Evolutionary conservation across 2,113 vertebrate genomes (phyloP), one percentile per base, ranked within the genome.

Genomic region (Albula glossodonta): DNA sequence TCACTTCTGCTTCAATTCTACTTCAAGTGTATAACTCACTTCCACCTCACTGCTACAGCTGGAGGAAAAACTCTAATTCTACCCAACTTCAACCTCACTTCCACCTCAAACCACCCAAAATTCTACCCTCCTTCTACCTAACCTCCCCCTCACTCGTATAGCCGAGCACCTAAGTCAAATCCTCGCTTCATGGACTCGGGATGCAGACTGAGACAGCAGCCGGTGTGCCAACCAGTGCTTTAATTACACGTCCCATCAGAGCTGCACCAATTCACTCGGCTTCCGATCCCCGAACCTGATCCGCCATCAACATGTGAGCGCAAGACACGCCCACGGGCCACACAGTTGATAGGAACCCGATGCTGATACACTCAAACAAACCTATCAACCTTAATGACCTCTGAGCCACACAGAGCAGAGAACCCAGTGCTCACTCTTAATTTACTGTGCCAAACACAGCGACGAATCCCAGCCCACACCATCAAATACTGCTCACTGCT

Each of bases 161-260:
- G 31, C 31, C 31, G 31, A 41, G 31, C 31, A 41, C 31, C 31
- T 1, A 41, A n/a, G 74, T 4, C 19, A 77, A n/a, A 8, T 1
- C 31, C 74, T 31, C 22, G 6, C 74, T 8, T 10, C 22, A 77
- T 10, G 8, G 7, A 25, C 22, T 80, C 13, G 5, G 31, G 31
- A 80, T 10, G 41, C 53, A 7, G 53, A 56, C 53, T 56, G 53
- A 56, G 12, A 7, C 0, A 8, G 63, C 63, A 70, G n/a, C 63
- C 63, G 22, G 19, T 22, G 8, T 70, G 63, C 63, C 63, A 70
- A 70, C 22, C 31, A 41, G 31, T 41, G n/a, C 63, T 4, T 17
- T 22, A 70, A 70, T 84, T 78, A 57, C 9, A 78, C 79, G 80
- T 88, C 81, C 82, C 88, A 89, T 88, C 88, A 84, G 51, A 88